These are phyloP conservation scores for Morpho helenor DNA, from an alignment of 2,888 invertebrate genomes.

Conservation along the genomic window DNA sequence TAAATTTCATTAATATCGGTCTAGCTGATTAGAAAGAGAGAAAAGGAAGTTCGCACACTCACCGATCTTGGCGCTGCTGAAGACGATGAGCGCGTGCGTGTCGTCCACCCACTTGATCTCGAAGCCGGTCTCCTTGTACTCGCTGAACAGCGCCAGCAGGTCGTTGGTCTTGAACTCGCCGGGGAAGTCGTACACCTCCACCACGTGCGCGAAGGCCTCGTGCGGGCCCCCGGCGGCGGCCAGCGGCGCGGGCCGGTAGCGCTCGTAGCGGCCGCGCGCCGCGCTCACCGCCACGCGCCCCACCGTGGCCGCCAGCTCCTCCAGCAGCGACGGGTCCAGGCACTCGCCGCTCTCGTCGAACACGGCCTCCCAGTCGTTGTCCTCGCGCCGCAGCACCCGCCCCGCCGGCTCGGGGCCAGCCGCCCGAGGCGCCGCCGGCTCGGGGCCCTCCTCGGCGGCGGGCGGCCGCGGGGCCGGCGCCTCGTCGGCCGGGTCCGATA, in stretches of 20 bases:
- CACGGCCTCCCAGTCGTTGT: slow-evolving; percentile 90
- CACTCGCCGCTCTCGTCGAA: slow-evolving; percentile 92
- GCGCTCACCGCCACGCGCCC: slow-evolving; percentile 87
- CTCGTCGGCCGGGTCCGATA: slow-evolving; percentile 77
- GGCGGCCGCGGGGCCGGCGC: slow-evolving; percentile 19
- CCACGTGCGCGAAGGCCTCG: slow-evolving; percentile 85
- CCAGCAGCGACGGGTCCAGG: slow-evolving; percentile 85
- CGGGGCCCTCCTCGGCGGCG: slow-evolving; percentile 42
- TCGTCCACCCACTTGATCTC: slow-evolving; percentile 96
- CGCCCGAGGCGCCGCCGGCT: slow-evolving; percentile 34
- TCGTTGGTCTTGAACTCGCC: slow-evolving; percentile 90
- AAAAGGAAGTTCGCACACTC: slow-evolving; percentile 38
- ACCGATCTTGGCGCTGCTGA: slow-evolving; percentile 91
- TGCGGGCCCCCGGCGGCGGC: slow-evolving; percentile 69
- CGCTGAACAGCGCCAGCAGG: slow-evolving; percentile 86
- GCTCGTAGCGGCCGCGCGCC: slow-evolving; percentile 84
- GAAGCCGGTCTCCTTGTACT: slow-evolving; percentile 86
- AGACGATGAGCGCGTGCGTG: slow-evolving; percentile 92
- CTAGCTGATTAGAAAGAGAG: too few relatives aligned
- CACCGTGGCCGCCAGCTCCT: slow-evolving; percentile 86
- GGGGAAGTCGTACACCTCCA: slow-evolving; percentile 93
- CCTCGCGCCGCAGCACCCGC: slow-evolving; percentile 80
- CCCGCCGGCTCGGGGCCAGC: slow-evolving; percentile 35
- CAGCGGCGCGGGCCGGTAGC: slow-evolving; percentile 66
- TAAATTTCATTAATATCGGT: too few relatives aligned